A percentile compares a stretch with the other conserved stretches of the same genome.
These are phyloP conservation scores for Melanotaenia pygmaea DNA, from an alignment of 2,797 vertebrate genomes.

Conservation along the genomic window DNA sequence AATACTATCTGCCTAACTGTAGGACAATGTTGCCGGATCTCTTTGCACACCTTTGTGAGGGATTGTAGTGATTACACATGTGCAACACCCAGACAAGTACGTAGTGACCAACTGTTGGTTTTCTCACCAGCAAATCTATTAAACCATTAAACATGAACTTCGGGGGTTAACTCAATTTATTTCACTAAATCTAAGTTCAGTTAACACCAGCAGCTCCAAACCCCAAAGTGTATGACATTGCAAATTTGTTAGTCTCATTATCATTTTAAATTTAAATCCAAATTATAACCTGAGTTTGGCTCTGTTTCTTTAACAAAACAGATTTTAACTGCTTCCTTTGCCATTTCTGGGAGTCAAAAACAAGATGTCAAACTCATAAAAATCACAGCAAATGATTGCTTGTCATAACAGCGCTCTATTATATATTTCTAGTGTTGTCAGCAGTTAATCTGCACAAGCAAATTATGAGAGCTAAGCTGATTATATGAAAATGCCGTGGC, in stretches of 20 bases:
- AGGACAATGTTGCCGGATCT: slow-evolving; percentile 21
- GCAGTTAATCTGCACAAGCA: slow-evolving; percentile 51
- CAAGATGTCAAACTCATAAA: slow-evolving; percentile 48
- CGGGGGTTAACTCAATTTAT: background rate
- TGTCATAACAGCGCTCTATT: slow-evolving; percentile 26
- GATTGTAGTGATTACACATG: background rate
- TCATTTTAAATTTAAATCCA: too few relatives aligned
- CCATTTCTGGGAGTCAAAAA: slow-evolving; percentile 27
- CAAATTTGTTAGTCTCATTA: too few relatives aligned
- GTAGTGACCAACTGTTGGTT: slow-evolving; percentile 1
- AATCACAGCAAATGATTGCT: slow-evolving; percentile 12
- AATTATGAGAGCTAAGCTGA: slow-evolving; percentile 47
- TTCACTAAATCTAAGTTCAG: background rate
- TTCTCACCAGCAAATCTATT: slow-evolving; percentile 54
- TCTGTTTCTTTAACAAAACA: slow-evolving; percentile 1
- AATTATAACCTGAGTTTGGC: too few relatives aligned
- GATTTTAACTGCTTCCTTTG: slow-evolving; percentile 40
- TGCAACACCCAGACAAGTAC: background rate
- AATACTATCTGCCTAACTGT: slow-evolving; percentile 40
- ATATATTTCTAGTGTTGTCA: slow-evolving; percentile 32
- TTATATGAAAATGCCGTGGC: slow-evolving; percentile 50
- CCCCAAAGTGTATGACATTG: too few relatives aligned
- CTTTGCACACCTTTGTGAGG: background rate
- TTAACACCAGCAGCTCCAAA: background rate
- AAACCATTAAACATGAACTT: slow-evolving; percentile 42